These are phyloP conservation scores for Ctenopoma multispine DNA, from an alignment of 2,797 vertebrate species.

Conservation along the genomic window DNA sequence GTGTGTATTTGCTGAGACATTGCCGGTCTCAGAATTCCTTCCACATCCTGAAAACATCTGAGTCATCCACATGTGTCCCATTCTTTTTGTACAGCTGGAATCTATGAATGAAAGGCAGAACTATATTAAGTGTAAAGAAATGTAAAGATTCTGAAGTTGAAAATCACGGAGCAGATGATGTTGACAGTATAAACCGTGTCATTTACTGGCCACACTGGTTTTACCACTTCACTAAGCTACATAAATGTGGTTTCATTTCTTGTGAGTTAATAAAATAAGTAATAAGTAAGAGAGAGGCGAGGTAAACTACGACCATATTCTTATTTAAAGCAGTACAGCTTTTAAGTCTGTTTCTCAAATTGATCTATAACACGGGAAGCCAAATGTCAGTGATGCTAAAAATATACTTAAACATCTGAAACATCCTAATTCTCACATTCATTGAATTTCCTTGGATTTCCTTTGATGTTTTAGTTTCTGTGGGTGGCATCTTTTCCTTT, in stretches of 20 bases:
- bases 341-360: neutral
- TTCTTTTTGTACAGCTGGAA: conserved; percentile 34
- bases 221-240: conserved; percentile 6
- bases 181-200: neutral
- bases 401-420: neutral
- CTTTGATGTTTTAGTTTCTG: neutral
- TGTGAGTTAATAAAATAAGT: neutral
- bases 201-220: neutral
- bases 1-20: conserved; percentile 23
- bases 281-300: neutral
- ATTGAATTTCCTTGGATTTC: neutral
- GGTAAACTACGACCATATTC: neutral
- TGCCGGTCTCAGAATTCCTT: conserved; percentile 29
- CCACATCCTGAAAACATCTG: conserved; percentile 27
- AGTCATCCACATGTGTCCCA: conserved; percentile 38
- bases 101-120: conserved; percentile 15
- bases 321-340: neutral
- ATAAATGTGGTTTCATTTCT: neutral
- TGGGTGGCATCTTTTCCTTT: neutral
- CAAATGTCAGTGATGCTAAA: neutral
- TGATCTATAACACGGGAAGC: neutral
- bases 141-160: conserved; percentile 4
- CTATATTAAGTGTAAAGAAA: conserved; percentile 3
- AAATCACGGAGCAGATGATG: conserved; percentile 4
- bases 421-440: neutral